Evolutionary conservation across 2,888 invertebrate genomes (phyloP).

Genomic region (Caenorhabditis sp.): DNA sequence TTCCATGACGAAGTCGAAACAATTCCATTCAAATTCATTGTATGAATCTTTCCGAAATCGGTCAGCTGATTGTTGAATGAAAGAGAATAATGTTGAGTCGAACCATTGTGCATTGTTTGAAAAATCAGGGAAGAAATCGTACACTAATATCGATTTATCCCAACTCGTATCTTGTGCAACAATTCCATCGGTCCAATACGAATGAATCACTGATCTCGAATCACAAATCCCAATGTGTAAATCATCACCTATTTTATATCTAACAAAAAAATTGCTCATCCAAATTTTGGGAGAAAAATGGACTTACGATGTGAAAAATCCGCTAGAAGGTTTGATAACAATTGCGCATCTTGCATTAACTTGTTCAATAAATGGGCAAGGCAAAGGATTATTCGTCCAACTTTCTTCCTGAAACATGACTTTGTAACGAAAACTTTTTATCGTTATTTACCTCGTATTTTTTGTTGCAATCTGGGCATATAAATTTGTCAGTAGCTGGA

Average conservation of each 20-base stretch:
- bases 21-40: conserved; percentile 40
- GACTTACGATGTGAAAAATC: conserved; percentile 26
- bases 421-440: neutral
- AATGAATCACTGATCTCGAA: conserved; percentile 29
- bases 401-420: conserved; percentile 3
- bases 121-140: conserved; percentile 21
- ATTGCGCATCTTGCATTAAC: conserved; percentile 23
- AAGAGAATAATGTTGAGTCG: conserved; percentile 17
- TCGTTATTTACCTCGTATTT: neutral
- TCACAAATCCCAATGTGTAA: conserved; percentile 46
- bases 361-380: conserved; percentile 37
- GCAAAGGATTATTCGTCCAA: conserved; percentile 29
- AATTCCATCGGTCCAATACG: conserved; percentile 38
- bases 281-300: neutral
- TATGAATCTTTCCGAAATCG: conserved; percentile 31
- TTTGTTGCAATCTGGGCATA: conserved; percentile 1
- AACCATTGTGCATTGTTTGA: conserved; percentile 16
- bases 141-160: conserved; percentile 29
- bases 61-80: conserved; percentile 8
- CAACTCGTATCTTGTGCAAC: conserved; percentile 17
- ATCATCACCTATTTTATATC: conserved; percentile 36
- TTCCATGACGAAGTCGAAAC: conserved; percentile 44
- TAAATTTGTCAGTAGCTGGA: neutral
- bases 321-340: conserved; percentile 40
- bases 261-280: conserved; percentile 6